These are phyloP conservation scores for Eumeta japonica DNA, from an alignment of 1,140 invertebrate genomes.

Conservation along the genomic window DNA sequence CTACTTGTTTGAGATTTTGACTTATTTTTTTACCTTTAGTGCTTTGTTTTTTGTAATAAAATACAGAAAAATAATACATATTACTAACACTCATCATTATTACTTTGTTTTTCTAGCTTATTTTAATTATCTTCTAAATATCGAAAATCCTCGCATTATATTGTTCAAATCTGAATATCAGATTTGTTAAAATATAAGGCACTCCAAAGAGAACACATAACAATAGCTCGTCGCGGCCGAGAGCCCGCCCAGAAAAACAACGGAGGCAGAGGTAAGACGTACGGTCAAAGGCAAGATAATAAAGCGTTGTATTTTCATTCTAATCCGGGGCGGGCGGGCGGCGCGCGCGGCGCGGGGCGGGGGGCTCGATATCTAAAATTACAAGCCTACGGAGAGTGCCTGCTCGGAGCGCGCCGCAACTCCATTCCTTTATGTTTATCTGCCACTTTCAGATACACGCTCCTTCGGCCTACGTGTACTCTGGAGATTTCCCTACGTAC, in stretches of 20 bases:
- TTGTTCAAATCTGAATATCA: too few species aligned
- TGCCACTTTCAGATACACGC: conserved; percentile 40
- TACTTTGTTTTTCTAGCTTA: too few species aligned
- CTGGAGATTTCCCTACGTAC: too few species aligned
- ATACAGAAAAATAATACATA: too few species aligned
- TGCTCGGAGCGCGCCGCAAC: conserved; percentile 36
- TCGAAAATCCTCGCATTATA: too few species aligned
- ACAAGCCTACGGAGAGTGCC: conserved; percentile 46
- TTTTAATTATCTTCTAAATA: too few species aligned
- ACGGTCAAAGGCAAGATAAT: conserved; percentile 50
- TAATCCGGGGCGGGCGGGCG: conserved; percentile 41
- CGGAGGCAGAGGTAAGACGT: conserved; percentile 36
- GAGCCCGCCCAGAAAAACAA: conserved; percentile 23
- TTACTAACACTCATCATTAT: too few species aligned
- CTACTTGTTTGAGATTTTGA: too few species aligned
- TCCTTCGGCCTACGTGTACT: conserved; percentile 29
- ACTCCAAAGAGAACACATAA: conserved; percentile 16
- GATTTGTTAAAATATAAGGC: too few species aligned
- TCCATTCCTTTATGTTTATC: conserved; percentile 42
- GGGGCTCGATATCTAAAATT: conserved; percentile 51
- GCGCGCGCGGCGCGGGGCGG: conserved; percentile 26
- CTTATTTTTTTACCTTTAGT: too few species aligned
- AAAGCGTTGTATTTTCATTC: conserved; percentile 52
- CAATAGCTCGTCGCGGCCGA: conserved; percentile 14
- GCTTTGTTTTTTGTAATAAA: too few species aligned